phyloP scores from a whole-genome alignment of 2,888 invertebrate genomes.

The Ennomos quercinarius region DNA sequence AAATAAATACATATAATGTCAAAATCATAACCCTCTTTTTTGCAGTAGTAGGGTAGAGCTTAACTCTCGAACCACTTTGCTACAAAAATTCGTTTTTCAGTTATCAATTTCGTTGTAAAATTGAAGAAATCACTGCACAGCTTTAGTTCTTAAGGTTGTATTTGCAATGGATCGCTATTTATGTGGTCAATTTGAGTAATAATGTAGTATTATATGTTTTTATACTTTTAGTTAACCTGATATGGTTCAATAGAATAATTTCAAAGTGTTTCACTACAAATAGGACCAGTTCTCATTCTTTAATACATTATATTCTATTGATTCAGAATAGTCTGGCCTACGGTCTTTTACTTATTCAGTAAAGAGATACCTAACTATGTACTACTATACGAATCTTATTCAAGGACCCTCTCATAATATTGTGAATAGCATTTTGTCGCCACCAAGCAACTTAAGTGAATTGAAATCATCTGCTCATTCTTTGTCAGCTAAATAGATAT shows the following conservation, averaged over 20 bases:
- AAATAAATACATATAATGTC: too few species aligned
- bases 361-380: constrained; percentile 1
- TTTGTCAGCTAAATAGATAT: too few species aligned
- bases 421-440: too few species aligned
- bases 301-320: constrained; percentile 41
- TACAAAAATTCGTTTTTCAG: too few species aligned
- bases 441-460: too few species aligned
- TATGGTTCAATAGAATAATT: constrained; percentile 29
- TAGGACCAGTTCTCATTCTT: constrained; percentile 57
- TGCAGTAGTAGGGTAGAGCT: too few species aligned
- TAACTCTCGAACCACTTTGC: background rate
- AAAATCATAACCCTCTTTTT: too few species aligned
- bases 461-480: too few species aligned
- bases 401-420: background rate
- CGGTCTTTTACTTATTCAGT: background rate
- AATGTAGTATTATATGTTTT: background rate
- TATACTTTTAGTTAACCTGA: background rate
- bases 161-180: background rate
- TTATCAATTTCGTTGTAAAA: too few species aligned
- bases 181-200: too few species aligned
- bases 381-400: background rate
- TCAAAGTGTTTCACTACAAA: constrained; percentile 49
- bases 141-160: background rate
- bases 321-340: constrained; percentile 2
- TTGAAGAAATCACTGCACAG: too few species aligned